A percentile compares a stretch with the other conserved stretches of the same genome.
Evolutionary conservation across 2,113 vertebrate genomes (phyloP).

Genomic region (Entomyzon cyanotis): DNA sequence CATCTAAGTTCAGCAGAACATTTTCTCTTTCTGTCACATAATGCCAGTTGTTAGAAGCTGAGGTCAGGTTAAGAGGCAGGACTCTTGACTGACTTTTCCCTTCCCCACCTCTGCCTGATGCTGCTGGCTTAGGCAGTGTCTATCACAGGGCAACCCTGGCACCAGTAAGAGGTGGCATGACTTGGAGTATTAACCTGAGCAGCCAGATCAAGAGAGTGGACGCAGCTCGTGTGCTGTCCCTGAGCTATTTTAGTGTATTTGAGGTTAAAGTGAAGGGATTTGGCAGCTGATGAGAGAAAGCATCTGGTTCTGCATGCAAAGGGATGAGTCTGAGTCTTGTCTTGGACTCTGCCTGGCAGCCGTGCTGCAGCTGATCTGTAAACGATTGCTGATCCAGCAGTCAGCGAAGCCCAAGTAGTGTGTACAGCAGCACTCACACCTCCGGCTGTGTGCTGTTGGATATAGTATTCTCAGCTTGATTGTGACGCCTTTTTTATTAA

Average conservation of each 20-base stretch:
- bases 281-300: slow-evolving; percentile 10
- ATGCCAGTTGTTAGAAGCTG: neutral
- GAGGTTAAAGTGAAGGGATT: neutral
- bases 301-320: neutral
- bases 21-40: neutral
- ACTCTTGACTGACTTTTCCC: neutral
- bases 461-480: neutral
- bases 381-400: neutral
- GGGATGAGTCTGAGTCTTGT: neutral
- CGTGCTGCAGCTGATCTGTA: neutral
- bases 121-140: neutral
- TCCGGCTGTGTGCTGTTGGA: neutral
- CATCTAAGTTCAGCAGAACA: neutral
- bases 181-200: neutral
- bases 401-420: fast-evolving
- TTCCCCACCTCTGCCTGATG: neutral
- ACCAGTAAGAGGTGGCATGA: neutral
- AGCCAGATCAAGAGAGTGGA: neutral
- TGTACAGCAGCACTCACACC: neutral
- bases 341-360: neutral
- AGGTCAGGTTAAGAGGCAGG: neutral
- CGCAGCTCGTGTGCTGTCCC: neutral
- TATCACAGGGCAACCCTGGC: neutral
- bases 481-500: neutral
- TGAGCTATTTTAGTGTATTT: neutral